phyloP scores from a whole-genome alignment of 2,797 vertebrate genomes.

The Discoglossus pictus region DNA sequence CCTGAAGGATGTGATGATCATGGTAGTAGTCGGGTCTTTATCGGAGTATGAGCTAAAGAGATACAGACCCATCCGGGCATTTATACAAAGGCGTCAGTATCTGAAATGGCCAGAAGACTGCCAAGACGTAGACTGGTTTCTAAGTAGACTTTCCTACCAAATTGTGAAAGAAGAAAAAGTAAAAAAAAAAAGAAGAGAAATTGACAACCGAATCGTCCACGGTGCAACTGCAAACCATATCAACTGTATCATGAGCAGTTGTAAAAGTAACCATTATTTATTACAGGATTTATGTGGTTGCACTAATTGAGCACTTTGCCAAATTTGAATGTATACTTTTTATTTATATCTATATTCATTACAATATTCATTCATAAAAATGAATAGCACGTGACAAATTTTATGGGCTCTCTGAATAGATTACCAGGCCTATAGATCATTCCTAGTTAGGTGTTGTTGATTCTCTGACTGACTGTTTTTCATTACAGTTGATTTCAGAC shows the following conservation, averaged over 20 bases:
- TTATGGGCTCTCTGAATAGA: no score
- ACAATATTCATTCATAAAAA: no score
- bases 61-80: constrained; percentile 70
- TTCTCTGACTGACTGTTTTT: no score
- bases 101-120: constrained; percentile 85
- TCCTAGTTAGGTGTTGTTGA: no score
- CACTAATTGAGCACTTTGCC: constrained; percentile 1
- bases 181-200: constrained; percentile 52
- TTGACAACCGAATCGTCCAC: constrained; percentile 31
- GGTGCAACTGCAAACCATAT: constrained; percentile 54
- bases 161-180: constrained; percentile 71
- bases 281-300: not conserved
- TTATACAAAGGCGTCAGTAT: constrained; percentile 75
- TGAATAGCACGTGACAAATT: no score
- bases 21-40: constrained; percentile 84
- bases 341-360: no score
- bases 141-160: constrained; percentile 70
- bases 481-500: no score
- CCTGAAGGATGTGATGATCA: constrained; percentile 72
- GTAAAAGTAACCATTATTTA: no score
- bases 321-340: constrained; percentile 16
- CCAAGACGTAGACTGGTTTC: constrained; percentile 87
- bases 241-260: constrained; percentile 27
- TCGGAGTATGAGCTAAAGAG: constrained; percentile 78
- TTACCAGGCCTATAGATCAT: no score